phyloP scores from a whole-genome alignment of 2,888 invertebrate genomes.

The Ceramica pisi region DNA sequence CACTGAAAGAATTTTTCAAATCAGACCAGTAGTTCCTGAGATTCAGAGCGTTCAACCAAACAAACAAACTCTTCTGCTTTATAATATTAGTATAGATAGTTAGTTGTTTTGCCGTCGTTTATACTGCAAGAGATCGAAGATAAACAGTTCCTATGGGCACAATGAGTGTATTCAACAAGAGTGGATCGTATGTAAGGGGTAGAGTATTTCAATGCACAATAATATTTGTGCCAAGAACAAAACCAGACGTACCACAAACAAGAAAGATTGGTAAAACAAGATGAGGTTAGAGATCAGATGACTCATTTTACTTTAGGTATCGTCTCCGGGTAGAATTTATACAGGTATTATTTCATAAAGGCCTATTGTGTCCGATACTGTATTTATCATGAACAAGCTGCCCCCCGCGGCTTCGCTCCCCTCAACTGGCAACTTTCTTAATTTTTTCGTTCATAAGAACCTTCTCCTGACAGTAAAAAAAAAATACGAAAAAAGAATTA shows the following conservation, averaged over 20 bases:
- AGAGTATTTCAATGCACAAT: conserved; percentile 42
- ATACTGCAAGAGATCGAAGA: conserved; percentile 44
- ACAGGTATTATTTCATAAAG: not conserved
- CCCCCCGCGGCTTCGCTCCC: too few relatives aligned
- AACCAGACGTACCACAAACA: conserved; percentile 20
- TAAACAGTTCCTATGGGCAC: conserved; percentile 75
- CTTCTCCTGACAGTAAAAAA: too few relatives aligned
- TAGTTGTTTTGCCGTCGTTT: not conserved
- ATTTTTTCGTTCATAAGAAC: too few relatives aligned
- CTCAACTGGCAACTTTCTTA: too few relatives aligned
- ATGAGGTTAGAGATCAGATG: not conserved
- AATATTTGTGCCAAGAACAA: conserved; percentile 31
- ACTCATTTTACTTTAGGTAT: not conserved
- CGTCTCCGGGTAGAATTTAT: not conserved
- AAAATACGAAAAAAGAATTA: too few relatives aligned
- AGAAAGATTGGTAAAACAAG: conserved; percentile 20
- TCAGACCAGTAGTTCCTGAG: too few relatives aligned
- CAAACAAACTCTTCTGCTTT: too few relatives aligned
- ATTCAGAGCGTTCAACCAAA: too few relatives aligned
- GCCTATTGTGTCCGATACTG: not conserved
- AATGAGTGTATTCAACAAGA: conserved; percentile 78
- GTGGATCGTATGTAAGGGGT: conserved; percentile 60
- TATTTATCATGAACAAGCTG: too few relatives aligned
- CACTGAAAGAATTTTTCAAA: too few relatives aligned
- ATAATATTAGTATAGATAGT: too few relatives aligned